phyloP scores from a whole-genome alignment of 2,888 invertebrate species.

The Lasioglossum calceatum region DNA sequence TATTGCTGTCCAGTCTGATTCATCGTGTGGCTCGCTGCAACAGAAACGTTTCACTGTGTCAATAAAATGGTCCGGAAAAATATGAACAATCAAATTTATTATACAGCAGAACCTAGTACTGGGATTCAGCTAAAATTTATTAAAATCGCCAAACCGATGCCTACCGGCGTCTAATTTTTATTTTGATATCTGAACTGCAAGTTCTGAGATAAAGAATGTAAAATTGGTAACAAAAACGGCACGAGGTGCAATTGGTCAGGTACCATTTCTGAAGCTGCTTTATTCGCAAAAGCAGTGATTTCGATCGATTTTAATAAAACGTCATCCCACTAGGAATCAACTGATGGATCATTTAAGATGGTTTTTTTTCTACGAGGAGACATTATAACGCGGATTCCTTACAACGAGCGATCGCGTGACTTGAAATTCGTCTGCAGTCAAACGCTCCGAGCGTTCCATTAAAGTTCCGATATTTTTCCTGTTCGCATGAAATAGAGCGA shows the following conservation, averaged over 20 bases:
- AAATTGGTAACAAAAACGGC: not conserved
- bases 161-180: too few relatives aligned
- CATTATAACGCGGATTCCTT: not conserved
- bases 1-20: constrained; percentile 87
- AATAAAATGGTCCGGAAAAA: not conserved
- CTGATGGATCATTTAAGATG: not conserved
- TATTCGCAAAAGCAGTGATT: not conserved
- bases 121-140: too few relatives aligned
- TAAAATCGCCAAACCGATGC: too few relatives aligned
- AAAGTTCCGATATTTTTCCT: constrained; percentile 28
- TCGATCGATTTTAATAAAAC: not conserved
- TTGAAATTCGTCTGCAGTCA: constrained; percentile 20
- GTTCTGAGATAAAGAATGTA: not conserved
- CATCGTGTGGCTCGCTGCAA: constrained; percentile 82
- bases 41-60: not conserved
- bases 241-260: not conserved
- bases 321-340: not conserved
- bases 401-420: constrained; percentile 31
- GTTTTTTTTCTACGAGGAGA: not conserved
- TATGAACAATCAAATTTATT: not conserved
- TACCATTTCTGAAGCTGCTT: not conserved
- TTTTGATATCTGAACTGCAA: too few relatives aligned
- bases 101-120: too few relatives aligned
- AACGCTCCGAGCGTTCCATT: constrained; percentile 18
- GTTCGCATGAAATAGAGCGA: constrained; percentile 32